Conservation (phyloP, 1,140 invertebrate genomes). For the Euwallacea similis region DNA sequence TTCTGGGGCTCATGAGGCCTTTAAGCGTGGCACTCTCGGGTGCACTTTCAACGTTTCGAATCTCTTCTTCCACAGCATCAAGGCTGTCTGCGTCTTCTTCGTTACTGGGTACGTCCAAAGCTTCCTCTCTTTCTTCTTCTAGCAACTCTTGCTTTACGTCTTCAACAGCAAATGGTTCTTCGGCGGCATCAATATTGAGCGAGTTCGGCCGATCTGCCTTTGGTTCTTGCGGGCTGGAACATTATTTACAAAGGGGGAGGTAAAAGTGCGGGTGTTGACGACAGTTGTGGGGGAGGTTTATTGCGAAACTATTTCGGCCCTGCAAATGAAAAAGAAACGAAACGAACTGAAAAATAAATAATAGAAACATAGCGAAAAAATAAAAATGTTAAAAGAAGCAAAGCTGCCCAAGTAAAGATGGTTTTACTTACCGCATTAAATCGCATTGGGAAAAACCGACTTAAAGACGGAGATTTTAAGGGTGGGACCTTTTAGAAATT, state of each 20-base stretch:
- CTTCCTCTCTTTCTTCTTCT: conserved; percentile 49
- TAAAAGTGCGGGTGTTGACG: not conserved
- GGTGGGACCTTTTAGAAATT: not conserved
- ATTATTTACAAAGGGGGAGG: conserved; percentile 4
- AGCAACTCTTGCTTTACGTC: conserved; percentile 50
- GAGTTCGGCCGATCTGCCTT: conserved; percentile 59
- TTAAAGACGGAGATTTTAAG: conserved; percentile 14
- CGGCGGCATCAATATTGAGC: conserved; percentile 55
- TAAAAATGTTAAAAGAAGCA: conserved; percentile 1
- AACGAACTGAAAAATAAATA: conserved; percentile 40
- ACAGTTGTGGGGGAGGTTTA: conserved; percentile 31
- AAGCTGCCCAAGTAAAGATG: not conserved
- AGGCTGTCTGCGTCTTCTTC: conserved; percentile 28
- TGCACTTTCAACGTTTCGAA: conserved; percentile 17
- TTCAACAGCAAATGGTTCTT: conserved; percentile 46
- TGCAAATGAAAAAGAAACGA: conserved; percentile 43
- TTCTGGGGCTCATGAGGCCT: conserved; percentile 23
- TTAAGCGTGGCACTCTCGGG: conserved; percentile 1
- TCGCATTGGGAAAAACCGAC: not conserved
- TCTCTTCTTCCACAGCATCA: conserved; percentile 20
- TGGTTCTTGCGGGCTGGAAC: conserved; percentile 46
- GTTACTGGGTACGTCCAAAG: not conserved
- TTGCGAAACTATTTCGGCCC: conserved; percentile 49
- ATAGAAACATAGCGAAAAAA: conserved; percentile 21
- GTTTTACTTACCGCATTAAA: not conserved